A percentile compares a stretch with the other conserved stretches of the same genome.
Evolutionary conservation across 2,113 vertebrate species (phyloP).

Genomic region (Anseranas semipalmata): DNA sequence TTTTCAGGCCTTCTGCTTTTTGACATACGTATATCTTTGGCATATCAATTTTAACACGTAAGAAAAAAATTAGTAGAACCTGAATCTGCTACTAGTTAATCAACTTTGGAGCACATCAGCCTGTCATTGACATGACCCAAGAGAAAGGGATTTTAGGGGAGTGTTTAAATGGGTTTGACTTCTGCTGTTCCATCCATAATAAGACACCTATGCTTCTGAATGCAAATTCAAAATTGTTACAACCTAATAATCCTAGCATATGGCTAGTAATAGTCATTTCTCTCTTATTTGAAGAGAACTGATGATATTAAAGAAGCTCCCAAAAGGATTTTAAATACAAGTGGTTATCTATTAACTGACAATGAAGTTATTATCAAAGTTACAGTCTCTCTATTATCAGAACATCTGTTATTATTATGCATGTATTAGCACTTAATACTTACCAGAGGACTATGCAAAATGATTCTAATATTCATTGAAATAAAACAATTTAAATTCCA

Average conservation of each 20-base stretch:
- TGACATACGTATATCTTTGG: accelerated
- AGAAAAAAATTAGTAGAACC: background rate
- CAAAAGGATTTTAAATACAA: background rate
- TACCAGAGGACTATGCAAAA: background rate
- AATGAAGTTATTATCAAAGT: background rate
- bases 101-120: background rate
- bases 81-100: background rate
- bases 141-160: background rate
- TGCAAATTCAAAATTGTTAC: background rate
- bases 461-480: background rate
- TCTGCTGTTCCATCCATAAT: background rate
- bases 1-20: background rate
- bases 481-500: background rate
- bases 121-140: background rate
- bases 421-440: background rate
- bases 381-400: background rate
- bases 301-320: conserved; percentile 21
- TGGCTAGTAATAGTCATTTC: background rate
- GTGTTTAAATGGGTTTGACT: background rate
- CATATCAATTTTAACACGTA: background rate
- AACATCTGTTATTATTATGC: background rate
- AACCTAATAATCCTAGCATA: background rate
- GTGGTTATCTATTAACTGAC: background rate
- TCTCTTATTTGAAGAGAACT: conserved; percentile 3
- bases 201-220: conserved; percentile 1